phyloP scores from a whole-genome alignment of 2,113 vertebrate species.

The Pollimyrus isidori region DNA sequence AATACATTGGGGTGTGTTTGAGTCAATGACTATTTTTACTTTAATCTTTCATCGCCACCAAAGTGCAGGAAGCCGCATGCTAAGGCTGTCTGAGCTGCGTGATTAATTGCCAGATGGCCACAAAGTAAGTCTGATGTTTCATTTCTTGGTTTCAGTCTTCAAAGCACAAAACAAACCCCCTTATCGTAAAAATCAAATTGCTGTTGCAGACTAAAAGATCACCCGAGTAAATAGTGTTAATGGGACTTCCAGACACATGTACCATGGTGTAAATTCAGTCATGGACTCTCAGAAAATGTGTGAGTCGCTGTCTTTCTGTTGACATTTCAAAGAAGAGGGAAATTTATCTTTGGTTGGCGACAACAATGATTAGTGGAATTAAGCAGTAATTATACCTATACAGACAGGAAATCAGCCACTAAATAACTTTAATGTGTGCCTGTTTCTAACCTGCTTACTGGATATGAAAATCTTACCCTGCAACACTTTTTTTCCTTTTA shows the following conservation, averaged over 20 bases:
- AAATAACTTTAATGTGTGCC: not conserved
- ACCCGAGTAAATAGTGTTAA: not conserved
- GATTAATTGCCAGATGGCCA: conserved; percentile 10
- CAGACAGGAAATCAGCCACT: not conserved
- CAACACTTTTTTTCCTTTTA: not conserved
- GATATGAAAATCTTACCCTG: not conserved
- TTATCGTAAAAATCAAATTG: not conserved
- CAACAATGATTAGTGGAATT: not conserved
- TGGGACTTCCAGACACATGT: not conserved
- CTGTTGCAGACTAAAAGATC: not conserved
- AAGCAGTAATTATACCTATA: not conserved
- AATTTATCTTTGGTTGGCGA: not conserved
- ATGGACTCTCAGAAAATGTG: not conserved
- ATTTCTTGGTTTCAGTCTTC: not conserved
- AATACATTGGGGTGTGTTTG: not conserved
- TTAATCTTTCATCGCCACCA: not conserved
- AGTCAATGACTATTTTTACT: not conserved
- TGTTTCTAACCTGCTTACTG: not conserved
- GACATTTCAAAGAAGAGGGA: not conserved
- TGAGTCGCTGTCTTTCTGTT: not conserved
- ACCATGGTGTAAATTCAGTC: not conserved
- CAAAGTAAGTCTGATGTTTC: conserved; percentile 4
- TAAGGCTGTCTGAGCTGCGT: not conserved
- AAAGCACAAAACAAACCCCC: not conserved
- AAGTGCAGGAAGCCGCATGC: not conserved